Evolutionary conservation across 2,888 invertebrate species (phyloP), one percentile per base, ranked within the genome.

Genomic region (Dioctria linearis): DNA sequence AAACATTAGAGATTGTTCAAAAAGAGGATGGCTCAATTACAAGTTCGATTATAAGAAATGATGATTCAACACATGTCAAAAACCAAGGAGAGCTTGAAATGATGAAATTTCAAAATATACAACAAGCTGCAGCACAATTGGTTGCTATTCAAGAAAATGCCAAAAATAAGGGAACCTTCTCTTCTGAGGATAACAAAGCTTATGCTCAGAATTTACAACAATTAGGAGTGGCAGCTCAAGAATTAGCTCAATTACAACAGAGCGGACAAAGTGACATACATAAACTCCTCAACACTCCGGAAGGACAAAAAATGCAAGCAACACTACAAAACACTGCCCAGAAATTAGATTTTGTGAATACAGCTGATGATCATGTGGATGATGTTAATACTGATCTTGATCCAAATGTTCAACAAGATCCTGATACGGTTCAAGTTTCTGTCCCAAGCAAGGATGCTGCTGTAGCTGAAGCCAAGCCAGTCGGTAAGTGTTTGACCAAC

Each of bases 381-480:
- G 78, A 73, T 39, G 90, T 90, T 0, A 86, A 90, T 2, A 87
- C 88, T 2, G 86, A 90, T 9, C 90, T 89, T 3, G 82, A 79
- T 8, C 71, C 39, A 65, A 42, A 79, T 79, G 87, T 87, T 80
- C 88, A 88, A 82, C 88, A 89, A 83, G 86, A 86, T 6, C 85
- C 85, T 13, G 89, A 89, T 73, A 86, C 87, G 11, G 88, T 90
- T 0, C 87, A 90, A 39, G 88, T 92, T 37, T 90, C 90, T 82
- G 88, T 90, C 3, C 92, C 92, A 3, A 90, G 91, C 11, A 90
- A 91, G 80, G 91, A 92, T 81, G 91, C 92, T 11, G 92, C 92
- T 0, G 92, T 95, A 13, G 94, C 95, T 40, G 94, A 95, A 88
- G 94, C 94, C 0, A 94, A 93, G 85, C 95, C 95, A 79, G 90